Evolutionary conservation across 1,140 invertebrate genomes (phyloP).

Genomic region (Drosophila tropicalis): DNA sequence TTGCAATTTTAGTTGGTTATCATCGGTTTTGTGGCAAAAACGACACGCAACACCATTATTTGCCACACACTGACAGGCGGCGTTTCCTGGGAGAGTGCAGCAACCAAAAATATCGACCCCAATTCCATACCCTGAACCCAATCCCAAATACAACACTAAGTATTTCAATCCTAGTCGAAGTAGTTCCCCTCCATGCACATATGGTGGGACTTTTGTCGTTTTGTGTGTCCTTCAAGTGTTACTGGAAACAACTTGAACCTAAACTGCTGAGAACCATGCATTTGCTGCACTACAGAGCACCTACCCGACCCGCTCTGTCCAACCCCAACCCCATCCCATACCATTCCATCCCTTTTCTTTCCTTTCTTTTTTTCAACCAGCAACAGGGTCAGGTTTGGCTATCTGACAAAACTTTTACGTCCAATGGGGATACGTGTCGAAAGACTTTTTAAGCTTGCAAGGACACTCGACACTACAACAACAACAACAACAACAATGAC

Average conservation of each 20-base stretch:
- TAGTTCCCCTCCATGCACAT: conserved; percentile 18
- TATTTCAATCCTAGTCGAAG: conserved; percentile 35
- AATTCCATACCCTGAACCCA: not conserved
- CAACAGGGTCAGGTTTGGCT: conserved; percentile 47
- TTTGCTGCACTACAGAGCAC: conserved; percentile 44
- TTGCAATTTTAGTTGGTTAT: conserved; percentile 55
- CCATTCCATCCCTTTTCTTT: not conserved
- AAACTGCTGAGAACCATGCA: conserved; percentile 68
- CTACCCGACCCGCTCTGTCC: not conserved
- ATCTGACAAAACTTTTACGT: conserved; percentile 65
- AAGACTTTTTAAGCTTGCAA: conserved; percentile 71
- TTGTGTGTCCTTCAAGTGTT: conserved; percentile 65
- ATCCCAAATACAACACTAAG: conserved; percentile 17
- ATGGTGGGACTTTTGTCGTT: conserved; percentile 40
- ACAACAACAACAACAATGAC: conserved; percentile 16
- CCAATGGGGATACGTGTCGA: conserved; percentile 65
- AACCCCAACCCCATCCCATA: not conserved
- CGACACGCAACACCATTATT: conserved; percentile 78
- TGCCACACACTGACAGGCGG: conserved; percentile 74
- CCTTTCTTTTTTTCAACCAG: conserved; percentile 20
- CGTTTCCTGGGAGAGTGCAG: conserved; percentile 46
- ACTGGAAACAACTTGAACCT: conserved; percentile 70
- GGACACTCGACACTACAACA: conserved; percentile 59
- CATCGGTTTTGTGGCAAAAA: conserved; percentile 65
- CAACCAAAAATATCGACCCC: not conserved